Conservation (phyloP, 2,797 vertebrate genomes). For the Anguilla obscura region DNA sequence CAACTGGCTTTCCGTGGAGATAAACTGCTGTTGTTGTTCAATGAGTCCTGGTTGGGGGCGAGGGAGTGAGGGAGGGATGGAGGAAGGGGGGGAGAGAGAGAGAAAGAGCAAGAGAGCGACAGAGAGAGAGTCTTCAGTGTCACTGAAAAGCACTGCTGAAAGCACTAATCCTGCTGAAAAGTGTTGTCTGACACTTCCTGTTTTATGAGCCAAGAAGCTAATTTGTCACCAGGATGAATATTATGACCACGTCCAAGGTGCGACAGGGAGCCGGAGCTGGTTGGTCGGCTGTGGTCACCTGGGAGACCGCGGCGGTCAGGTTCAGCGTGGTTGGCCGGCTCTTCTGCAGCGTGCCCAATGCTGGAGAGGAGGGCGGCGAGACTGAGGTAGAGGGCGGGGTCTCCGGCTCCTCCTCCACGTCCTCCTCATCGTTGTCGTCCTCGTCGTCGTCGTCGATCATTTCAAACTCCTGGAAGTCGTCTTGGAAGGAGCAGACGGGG, state of each 20-base stretch:
- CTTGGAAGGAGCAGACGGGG: conserved; percentile 92
- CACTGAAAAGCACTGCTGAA: not conserved
- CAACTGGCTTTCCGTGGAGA: conserved; percentile 82
- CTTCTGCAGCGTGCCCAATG: conserved; percentile 76
- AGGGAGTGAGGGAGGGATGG: conserved; percentile 10
- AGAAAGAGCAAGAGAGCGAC: too few relatives aligned
- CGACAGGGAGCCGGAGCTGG: not conserved
- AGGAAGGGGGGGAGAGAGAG: conserved; percentile 6
- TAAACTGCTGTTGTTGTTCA: conserved; percentile 85
- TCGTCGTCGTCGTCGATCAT: conserved; percentile 98
- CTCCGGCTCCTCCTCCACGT: conserved; percentile 79
- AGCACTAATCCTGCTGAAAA: not conserved
- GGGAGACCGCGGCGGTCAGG: conserved; percentile 81
- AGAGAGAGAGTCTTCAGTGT: not conserved
- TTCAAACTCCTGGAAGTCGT: conserved; percentile 98
- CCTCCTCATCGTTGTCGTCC: conserved; percentile 88
- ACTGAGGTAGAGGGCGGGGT: conserved; percentile 73
- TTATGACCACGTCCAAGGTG: not conserved
- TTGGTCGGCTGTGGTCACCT: conserved; percentile 68
- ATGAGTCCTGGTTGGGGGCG: conserved; percentile 77
- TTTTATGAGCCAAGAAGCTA: not conserved
- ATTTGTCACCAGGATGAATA: not conserved
- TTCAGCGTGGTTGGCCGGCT: conserved; percentile 88
- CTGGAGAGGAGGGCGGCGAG: conserved; percentile 80
- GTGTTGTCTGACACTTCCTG: not conserved